Base-by-base conservation (phyloP, 2,888 invertebrate species). In the Rhingia campestris region DNA sequence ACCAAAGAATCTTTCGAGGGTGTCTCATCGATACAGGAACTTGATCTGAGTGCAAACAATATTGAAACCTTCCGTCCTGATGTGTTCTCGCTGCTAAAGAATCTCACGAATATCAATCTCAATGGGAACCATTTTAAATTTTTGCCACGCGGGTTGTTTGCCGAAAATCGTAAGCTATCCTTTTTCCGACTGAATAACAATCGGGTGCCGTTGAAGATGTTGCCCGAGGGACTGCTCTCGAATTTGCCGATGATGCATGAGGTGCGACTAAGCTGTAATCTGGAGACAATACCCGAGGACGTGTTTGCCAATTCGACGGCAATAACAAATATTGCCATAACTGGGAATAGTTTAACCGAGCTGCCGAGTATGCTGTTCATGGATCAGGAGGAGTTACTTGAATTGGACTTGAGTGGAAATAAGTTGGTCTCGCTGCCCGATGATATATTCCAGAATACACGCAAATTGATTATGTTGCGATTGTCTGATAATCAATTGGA, bases 31-130 rank as follows among this genome's bases (percentile, higher is more conserved):
- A 91, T 97, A 4, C 92, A 93, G 87, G 93, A 93, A 86, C 92
- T 97, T 80, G 95, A 96, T 91, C 90, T 97, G 69, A 94, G 94
- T 87, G 91, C 93, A 10, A 96, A 96, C 89, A 92, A 93, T 61
- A 92, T 96, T 86, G 92, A 93, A 73, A 92, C 92, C 74, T 91
- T 96, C 61, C 93, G 94, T 0, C 89, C 92, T 6, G 93, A 93
- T 86, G 92, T 95, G 59, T 95, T 96, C 88, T 90, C 92, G 69
- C 92, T 93, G 79, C 90, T 96, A 69, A 91, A 90, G 37, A 94
- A 94, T 88, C 91, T 96, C 51, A 93, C 92, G 84, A 92, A 92
- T 79, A 90, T 97, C 51, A 94, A 94, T 88, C 91, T 97, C 81
- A 94, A 93, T 88, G 92, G 92, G n/a, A 96, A 96, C 88, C 93